Percentiles rank a stretch among this genome's conserved stretches.
These are phyloP conservation scores for Sweltsa coloradensis DNA, from an alignment of 1,140 invertebrate genomes.

Conservation along the genomic window DNA sequence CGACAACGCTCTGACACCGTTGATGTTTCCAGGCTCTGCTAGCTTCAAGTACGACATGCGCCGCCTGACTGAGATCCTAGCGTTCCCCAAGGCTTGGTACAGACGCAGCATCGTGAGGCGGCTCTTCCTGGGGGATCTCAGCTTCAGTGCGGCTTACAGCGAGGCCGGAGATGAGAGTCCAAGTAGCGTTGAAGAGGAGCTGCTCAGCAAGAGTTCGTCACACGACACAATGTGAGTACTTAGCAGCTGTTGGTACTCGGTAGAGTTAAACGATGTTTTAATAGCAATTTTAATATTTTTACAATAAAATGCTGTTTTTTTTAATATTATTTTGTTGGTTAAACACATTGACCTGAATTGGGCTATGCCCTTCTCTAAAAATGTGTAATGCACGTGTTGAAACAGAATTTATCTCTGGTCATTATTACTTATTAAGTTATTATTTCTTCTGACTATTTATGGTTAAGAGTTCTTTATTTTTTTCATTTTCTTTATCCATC, in stretches of 20 bases:
- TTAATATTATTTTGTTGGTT: not conserved
- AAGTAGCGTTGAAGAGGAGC: slow-evolving; percentile 24
- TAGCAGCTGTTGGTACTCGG: not conserved
- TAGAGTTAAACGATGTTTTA: not conserved
- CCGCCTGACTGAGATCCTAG: slow-evolving; percentile 89
- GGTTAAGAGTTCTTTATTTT: too few species aligned
- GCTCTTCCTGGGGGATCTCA: slow-evolving; percentile 85
- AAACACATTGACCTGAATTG: not conserved
- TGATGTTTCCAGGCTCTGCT: slow-evolving; percentile 93
- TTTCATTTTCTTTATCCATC: too few species aligned
- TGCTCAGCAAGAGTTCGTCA: not conserved
- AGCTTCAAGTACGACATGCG: slow-evolving; percentile 99
- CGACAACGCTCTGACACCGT: slow-evolving; percentile 43
- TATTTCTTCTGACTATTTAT: too few species aligned
- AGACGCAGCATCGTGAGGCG: slow-evolving; percentile 80
- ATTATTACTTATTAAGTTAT: too few species aligned
- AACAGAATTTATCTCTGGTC: too few species aligned
- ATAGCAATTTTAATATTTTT: not conserved
- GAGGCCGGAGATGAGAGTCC: slow-evolving; percentile 31
- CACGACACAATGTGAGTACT: not conserved
- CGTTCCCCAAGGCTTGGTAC: slow-evolving; percentile 98
- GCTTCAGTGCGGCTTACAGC: slow-evolving; percentile 36
- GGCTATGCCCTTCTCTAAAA: too few species aligned
- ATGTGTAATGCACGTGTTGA: too few species aligned
- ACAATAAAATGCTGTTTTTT: not conserved